Conservation (phyloP, 2,888 invertebrate genomes). For the Flexamia atlantica region DNA sequence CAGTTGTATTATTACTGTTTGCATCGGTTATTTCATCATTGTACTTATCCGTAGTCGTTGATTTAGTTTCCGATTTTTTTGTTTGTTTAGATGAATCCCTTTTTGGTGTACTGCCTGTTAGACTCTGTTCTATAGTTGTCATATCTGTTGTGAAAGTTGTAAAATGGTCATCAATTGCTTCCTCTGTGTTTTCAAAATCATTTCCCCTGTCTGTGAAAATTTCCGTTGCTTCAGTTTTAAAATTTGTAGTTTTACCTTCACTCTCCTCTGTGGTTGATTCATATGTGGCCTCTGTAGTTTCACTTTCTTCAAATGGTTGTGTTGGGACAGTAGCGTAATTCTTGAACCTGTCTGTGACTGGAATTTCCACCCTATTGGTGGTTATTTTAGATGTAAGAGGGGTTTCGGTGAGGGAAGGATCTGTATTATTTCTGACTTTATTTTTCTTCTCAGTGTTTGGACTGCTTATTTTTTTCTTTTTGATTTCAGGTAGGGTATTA, state of each 20-base stretch:
- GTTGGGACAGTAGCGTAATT: background rate
- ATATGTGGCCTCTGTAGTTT: background rate
- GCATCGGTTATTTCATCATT: slow-evolving; percentile 33
- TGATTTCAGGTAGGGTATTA: background rate
- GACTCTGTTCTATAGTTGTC: background rate
- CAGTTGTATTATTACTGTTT: slow-evolving; percentile 3
- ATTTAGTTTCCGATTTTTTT: slow-evolving; percentile 27
- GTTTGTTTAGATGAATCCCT: background rate
- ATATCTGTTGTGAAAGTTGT: background rate
- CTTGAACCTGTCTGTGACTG: slow-evolving; percentile 52
- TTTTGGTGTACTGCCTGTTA: background rate
- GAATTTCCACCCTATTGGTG: slow-evolving; percentile 57
- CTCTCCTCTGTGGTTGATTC: slow-evolving; percentile 18
- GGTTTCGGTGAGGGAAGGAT: background rate
- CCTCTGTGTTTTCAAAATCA: slow-evolving; percentile 16
- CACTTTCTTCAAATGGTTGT: slow-evolving; percentile 19
- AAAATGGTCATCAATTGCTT: too few species aligned
- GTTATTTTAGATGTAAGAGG: background rate
- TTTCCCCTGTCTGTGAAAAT: slow-evolving; percentile 33
- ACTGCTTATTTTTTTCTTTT: slow-evolving; percentile 63
- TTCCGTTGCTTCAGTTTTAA: slow-evolving; percentile 20
- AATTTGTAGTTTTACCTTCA: slow-evolving; percentile 3
- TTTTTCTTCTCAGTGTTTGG: slow-evolving; percentile 64
- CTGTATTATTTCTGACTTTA: slow-evolving; percentile 29
- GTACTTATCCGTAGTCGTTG: slow-evolving; percentile 42